Base-by-base conservation (phyloP, 92 coral and sea anemone genomes). In the Zoanthus sansibaricus region DNA sequence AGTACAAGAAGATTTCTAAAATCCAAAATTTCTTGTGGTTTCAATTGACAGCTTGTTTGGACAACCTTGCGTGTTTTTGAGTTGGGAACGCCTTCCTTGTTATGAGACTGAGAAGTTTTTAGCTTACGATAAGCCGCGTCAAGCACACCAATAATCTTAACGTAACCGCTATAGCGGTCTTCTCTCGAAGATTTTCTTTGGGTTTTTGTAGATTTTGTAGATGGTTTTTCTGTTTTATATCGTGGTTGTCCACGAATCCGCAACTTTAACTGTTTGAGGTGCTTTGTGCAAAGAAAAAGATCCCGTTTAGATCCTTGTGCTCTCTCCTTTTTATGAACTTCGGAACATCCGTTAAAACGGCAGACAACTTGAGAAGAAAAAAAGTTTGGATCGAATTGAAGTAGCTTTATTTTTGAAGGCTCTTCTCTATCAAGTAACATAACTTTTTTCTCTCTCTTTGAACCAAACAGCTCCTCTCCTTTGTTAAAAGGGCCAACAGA, bases 351-450 rank as follows among this genome's bases (percentile, higher is more conserved):
- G 1, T 17, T 64, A 20, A 9, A 77, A 20, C 82, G 69, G 69
- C 82, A 77, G 54, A 20, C 37, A 21, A 77, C 82, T 54, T 21
- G 9, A 56, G 82, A 54, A 77, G 82, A 77, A 31, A 54, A 77
- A 77, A 77, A 77, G 49, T 77, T 21, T 5, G 82, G 82, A 51
- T 77, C 82, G 18, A 77, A 77, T 77, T 77, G 82, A 52, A 77
- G 30, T 32, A 77, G 30, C 82, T 77, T 44, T 33, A 77, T 77
- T 33, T 55, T 77, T 6, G 44, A 77, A 77, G 82, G 69, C n/a
- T 56, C 61, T 77, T 66, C 25, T 32, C 31, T 77, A 25, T 58
- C 68, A 3, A 77, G n/a, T 55, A 77, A 56, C 16, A n/a, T 55
- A 44, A 77, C 69, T 14, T 25, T 42, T 77, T 55, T 77, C 4